Evolutionary conservation across 2,797 vertebrate genomes (phyloP).

Genomic region (Coracias cyanogaster): DNA sequence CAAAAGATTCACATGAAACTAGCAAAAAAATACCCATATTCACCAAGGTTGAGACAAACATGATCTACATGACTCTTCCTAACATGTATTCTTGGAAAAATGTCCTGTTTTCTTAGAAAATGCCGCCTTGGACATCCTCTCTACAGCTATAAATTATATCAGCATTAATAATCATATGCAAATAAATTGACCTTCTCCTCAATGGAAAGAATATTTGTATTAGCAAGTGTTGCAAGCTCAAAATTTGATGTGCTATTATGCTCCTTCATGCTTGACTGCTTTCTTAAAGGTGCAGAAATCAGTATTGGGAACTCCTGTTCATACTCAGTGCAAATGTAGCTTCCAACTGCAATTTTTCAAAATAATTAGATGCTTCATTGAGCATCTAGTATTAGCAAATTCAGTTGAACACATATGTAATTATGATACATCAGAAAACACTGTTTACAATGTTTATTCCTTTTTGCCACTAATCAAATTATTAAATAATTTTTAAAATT

Average conservation of each 20-base stretch:
- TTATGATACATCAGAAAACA: background rate
- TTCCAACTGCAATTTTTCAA: background rate
- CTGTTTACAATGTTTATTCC: background rate
- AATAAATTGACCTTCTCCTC: background rate
- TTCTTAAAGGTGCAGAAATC: constrained; percentile 6
- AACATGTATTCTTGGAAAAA: background rate
- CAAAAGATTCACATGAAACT: background rate
- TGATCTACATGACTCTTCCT: background rate
- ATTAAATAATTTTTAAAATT: background rate
- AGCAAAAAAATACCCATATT: background rate
- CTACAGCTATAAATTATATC: background rate
- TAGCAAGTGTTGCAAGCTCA: background rate
- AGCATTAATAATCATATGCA: background rate
- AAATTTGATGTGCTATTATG: background rate
- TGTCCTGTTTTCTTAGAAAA: background rate
- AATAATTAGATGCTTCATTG: constrained; percentile 19
- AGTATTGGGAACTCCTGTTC: background rate
- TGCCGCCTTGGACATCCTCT: background rate
- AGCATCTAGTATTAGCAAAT: background rate
- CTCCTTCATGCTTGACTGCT: background rate
- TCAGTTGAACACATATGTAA: background rate
- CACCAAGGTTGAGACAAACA: background rate
- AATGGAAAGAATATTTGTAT: background rate
- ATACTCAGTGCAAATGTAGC: background rate
- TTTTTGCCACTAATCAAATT: background rate